Base-by-base conservation (phyloP, 1,140 invertebrate genomes). In the Eumeta japonica region DNA sequence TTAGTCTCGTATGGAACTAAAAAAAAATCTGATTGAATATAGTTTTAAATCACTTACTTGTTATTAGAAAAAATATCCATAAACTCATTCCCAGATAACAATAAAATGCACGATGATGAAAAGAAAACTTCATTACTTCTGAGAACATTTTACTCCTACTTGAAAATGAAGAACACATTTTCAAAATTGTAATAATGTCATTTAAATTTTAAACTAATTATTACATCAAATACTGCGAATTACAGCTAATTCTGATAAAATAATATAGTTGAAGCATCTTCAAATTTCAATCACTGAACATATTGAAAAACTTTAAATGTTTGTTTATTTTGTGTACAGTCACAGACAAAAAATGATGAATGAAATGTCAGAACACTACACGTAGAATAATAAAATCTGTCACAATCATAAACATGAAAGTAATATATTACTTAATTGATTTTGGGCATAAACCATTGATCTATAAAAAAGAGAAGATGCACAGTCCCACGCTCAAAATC, bases 11-110 rank as follows among this genome's bases (percentile, higher is more conserved):
- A n/a, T n/a, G n/a, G n/a, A n/a, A n/a, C n/a, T n/a, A n/a, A 11
- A 36, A 3, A 31, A 41, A 20, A 24, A 4, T 28, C 2, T n/a
- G n/a, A n/a, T n/a, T 14, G 14, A 18, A 15, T 12, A 20, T 41
- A 35, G 13, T 35, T 41, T 18, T 20, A 34, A 31, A 14, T 31
- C 20, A 52, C 61, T 67, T 50, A 82, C 85, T 86, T 41, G 83
- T 84, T 30, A 89, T 81, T 1, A 89, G 68, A 27, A 89, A 76
- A 55, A 88, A 83, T 47, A 89, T 88, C 87, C 87, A 89, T 28
- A 88, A 51, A 62, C 83, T 88, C 60, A 89, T 80, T 16, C 87
- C 77, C 38, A 88, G 55, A 60, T 89, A 89, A 63, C 86, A 89
- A 54, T 88, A 86, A 50, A 88, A 80, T 20, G 86, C 85, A 50